phyloP scores from a whole-genome alignment of 2,888 invertebrate genomes.

The Volucella inanis region DNA sequence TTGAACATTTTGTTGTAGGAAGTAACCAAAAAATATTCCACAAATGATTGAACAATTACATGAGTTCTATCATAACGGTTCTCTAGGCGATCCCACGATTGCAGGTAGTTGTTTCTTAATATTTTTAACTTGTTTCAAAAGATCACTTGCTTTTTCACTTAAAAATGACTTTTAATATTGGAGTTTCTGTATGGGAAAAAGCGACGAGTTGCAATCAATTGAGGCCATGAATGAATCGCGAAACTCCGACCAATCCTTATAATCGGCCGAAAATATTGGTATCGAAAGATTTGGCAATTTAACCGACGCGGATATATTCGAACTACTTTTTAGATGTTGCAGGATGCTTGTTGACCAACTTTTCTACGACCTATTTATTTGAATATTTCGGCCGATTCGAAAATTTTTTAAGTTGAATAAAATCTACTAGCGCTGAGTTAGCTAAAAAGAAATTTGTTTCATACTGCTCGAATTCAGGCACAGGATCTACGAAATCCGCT shows the following conservation, averaged over 20 bases:
- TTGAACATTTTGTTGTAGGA: constrained; percentile 18
- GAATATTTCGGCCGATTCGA: neutral
- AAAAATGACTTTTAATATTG: no score
- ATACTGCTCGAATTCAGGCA: constrained; percentile 18
- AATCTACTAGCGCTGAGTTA: constrained; percentile 10
- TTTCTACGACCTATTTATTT: neutral
- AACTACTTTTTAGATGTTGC: no score
- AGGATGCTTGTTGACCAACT: constrained; percentile 20
- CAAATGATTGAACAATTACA: constrained; percentile 31
- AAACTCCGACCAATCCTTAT: no score
- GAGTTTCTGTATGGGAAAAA: no score
- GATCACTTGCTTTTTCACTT: no score
- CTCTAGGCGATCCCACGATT: constrained; percentile 36
- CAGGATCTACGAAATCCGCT: no score
- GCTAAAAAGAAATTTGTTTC: constrained; percentile 23
- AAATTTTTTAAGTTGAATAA: constrained; percentile 1
- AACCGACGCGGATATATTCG: no score
- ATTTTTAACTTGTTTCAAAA: no score
- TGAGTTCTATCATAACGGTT: constrained; percentile 20
- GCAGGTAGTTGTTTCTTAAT: constrained; percentile 30
- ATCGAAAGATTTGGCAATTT: no score
- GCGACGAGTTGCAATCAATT: no score
- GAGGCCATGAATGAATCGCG: no score
- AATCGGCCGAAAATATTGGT: no score
- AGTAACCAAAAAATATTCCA: constrained; percentile 22